phyloP scores from a whole-genome alignment of 1,140 invertebrate genomes.

The Xylocopa sonorina region DNA sequence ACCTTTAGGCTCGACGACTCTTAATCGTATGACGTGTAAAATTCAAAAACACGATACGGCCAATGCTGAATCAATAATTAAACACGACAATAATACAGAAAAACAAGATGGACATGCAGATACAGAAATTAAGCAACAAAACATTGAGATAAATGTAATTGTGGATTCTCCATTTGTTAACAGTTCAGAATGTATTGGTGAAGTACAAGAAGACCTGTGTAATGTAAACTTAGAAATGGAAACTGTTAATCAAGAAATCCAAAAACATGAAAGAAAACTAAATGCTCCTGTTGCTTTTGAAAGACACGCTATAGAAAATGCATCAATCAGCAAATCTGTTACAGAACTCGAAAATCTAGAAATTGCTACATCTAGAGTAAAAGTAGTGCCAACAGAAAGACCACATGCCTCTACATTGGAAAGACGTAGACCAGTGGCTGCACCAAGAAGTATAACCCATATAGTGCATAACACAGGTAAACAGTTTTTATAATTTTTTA shows the following conservation, averaged over 20 bases:
- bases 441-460: conserved; percentile 82
- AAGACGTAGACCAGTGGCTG: conserved; percentile 79
- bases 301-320: conserved; percentile 24
- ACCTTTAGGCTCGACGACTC: conserved; percentile 75
- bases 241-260: conserved; percentile 49
- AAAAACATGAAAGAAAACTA: conserved; percentile 50
- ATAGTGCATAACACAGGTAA: conserved; percentile 65
- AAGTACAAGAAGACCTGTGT: conserved; percentile 42
- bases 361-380: conserved; percentile 58
- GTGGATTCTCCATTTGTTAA: conserved; percentile 30
- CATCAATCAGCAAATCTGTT: conserved; percentile 50
- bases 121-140: conserved; percentile 45
- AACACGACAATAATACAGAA: conserved; percentile 54
- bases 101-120: conserved; percentile 52
- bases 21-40: conserved; percentile 75
- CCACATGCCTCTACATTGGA: conserved; percentile 73
- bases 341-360: conserved; percentile 60
- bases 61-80: conserved; percentile 66
- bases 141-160: conserved; percentile 31
- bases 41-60: conserved; percentile 74
- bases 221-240: conserved; percentile 56
- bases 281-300: conserved; percentile 33
- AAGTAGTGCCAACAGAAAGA: conserved; percentile 73
- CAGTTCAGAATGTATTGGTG: conserved; percentile 27
- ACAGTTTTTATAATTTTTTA: conserved; percentile 2